A percentile compares a stretch with the other conserved stretches of the same genome.
Conservation (phyloP, 2,888 invertebrate genomes). For the Aricia artaxerxes region DNA sequence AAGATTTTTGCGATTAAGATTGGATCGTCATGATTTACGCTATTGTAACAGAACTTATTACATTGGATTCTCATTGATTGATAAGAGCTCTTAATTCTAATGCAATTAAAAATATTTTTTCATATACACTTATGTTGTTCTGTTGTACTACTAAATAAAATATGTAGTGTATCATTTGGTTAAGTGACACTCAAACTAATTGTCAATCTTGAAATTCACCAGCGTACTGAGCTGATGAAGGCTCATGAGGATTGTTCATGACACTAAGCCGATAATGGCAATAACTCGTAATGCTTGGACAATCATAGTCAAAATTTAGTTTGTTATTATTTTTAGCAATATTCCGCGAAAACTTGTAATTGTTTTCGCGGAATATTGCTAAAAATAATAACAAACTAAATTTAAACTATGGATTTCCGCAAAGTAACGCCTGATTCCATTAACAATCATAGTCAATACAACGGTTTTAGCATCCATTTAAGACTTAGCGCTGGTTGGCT, state of each 20-base stretch:
- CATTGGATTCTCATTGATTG: background rate
- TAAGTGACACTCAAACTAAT: conserved; percentile 51
- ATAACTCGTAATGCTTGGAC: conserved; percentile 35
- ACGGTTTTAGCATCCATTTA: background rate
- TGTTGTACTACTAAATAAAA: background rate
- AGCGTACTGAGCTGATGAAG: conserved; percentile 62
- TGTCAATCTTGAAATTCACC: conserved; percentile 53
- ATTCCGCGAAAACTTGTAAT: too few relatives aligned
- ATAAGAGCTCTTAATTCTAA: background rate
- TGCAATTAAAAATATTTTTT: background rate
- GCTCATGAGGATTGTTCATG: conserved; percentile 44
- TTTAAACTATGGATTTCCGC: too few relatives aligned
- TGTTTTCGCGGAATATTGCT: too few relatives aligned
- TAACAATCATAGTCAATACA: conserved; percentile 28
- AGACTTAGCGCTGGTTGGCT: background rate
- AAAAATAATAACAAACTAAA: too few relatives aligned
- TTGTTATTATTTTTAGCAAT: too few relatives aligned
- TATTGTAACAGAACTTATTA: background rate
- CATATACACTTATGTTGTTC: background rate
- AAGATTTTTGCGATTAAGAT: background rate
- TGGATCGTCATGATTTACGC: background rate
- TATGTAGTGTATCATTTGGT: conserved; percentile 32
- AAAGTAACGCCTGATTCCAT: too few relatives aligned
- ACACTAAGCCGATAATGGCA: conserved; percentile 42
- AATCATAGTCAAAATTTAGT: conserved; percentile 28